phyloP scores from a whole-genome alignment of 2,888 invertebrate genomes.

The Mamestra brassicae region DNA sequence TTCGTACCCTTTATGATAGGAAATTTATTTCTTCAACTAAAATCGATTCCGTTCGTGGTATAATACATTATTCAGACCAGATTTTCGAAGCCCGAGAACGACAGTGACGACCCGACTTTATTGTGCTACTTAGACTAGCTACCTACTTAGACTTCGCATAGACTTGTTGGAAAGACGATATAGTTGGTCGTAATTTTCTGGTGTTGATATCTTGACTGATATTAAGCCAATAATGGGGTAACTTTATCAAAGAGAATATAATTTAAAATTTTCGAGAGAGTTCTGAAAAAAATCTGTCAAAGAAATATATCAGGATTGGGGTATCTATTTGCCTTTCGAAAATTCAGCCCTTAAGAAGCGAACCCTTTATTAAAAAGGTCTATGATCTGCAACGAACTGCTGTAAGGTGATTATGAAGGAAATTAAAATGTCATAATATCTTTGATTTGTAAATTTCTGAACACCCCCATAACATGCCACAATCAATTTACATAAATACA shows the following conservation, averaged over 20 bases:
- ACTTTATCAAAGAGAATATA: not conserved
- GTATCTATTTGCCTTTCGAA: not conserved
- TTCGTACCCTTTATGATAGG: constrained; percentile 50
- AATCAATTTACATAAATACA: constrained; percentile 53
- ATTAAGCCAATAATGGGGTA: not conserved
- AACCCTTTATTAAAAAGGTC: not conserved
- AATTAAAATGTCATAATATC: too few relatives aligned
- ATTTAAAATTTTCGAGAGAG: not conserved
- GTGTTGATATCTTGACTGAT: not conserved
- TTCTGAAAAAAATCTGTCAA: not conserved
- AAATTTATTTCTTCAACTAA: constrained; percentile 54
- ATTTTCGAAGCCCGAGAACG: constrained; percentile 52
- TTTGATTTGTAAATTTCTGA: constrained; percentile 5
- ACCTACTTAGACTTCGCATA: constrained; percentile 7
- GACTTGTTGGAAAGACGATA: not conserved
- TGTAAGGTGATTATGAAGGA: not conserved
- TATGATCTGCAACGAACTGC: not conserved
- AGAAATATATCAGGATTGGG: not conserved
- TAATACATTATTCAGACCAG: constrained; percentile 59
- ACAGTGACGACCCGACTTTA: constrained; percentile 31
- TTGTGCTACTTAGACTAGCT: constrained; percentile 9
- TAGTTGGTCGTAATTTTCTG: not conserved
- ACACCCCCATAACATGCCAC: constrained; percentile 1
- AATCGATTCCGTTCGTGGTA: constrained; percentile 54
- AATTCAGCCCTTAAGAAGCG: not conserved